These are phyloP conservation scores for Neofelis nebulosa DNA, from an alignment of 2,113 vertebrate species.

Conservation along the genomic window DNA sequence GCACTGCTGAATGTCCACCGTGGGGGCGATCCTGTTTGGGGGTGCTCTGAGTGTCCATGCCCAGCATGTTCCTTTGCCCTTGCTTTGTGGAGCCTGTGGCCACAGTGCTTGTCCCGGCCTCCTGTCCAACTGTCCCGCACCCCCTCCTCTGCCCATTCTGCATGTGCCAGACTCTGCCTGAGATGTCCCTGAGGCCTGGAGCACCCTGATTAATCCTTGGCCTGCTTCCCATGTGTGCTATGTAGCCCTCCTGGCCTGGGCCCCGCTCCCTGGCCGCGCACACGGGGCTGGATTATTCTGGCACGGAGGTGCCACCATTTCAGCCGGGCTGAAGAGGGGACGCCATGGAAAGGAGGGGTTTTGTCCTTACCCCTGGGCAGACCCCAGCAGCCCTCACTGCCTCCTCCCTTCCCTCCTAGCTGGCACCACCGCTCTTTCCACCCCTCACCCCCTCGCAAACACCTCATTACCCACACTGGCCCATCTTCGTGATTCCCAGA, in stretches of 20 bases:
- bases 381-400: background rate
- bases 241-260: background rate
- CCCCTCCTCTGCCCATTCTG: background rate
- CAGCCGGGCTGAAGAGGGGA: background rate
- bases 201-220: background rate
- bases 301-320: background rate
- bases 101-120: background rate
- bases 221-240: background rate
- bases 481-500: background rate
- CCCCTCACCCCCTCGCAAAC: background rate
- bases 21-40: background rate
- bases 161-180: background rate
- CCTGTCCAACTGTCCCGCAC: background rate
- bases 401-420: background rate
- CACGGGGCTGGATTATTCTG: accelerated
- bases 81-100: too few species aligned
- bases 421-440: background rate
- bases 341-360: background rate
- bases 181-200: background rate
- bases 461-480: background rate
- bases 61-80: background rate
- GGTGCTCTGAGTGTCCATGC: background rate
- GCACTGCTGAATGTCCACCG: accelerated
- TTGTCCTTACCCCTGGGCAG: background rate
- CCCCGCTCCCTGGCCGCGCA: accelerated